A percentile compares a stretch with the other conserved stretches of the same genome.
phyloP scores from a whole-genome alignment of 2,888 invertebrate species.

The Microchrysa polita region DNA sequence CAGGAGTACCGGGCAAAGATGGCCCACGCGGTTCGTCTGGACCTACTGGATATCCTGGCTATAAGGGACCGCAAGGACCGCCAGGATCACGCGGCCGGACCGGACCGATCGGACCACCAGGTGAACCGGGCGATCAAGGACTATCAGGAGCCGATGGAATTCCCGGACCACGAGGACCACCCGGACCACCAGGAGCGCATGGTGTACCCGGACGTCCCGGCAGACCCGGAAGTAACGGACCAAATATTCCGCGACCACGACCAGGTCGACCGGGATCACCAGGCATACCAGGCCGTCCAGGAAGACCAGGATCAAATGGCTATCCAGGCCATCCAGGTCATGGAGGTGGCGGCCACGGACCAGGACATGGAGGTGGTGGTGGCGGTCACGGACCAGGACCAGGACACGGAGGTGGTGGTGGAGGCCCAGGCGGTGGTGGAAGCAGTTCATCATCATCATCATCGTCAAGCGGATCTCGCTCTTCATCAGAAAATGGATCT shows the following conservation, averaged over 20 bases:
- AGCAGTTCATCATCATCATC: background rate
- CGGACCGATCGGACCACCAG: conserved; percentile 23
- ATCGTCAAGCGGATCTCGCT: background rate
- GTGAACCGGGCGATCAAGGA: conserved; percentile 20
- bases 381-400: background rate
- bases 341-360: background rate
- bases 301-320: conserved; percentile 9
- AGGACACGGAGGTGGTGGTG: background rate
- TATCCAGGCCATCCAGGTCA: conserved; percentile 9
- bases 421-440: background rate
- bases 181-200: background rate
- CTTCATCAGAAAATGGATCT: conserved; percentile 21
- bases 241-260: background rate
- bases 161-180: conserved; percentile 31
- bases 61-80: conserved; percentile 33
- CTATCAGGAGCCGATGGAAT: conserved; percentile 13
- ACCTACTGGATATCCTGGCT: conserved; percentile 32
- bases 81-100: conserved; percentile 40
- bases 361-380: background rate
- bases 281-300: background rate
- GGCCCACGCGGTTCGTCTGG: conserved; percentile 31
- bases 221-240: background rate
- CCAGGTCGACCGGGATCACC: background rate
- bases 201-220: conserved; percentile 17
- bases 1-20: conserved; percentile 40